Base-by-base conservation (phyloP, 2,113 vertebrate species). In the Alectura lathami region DNA sequence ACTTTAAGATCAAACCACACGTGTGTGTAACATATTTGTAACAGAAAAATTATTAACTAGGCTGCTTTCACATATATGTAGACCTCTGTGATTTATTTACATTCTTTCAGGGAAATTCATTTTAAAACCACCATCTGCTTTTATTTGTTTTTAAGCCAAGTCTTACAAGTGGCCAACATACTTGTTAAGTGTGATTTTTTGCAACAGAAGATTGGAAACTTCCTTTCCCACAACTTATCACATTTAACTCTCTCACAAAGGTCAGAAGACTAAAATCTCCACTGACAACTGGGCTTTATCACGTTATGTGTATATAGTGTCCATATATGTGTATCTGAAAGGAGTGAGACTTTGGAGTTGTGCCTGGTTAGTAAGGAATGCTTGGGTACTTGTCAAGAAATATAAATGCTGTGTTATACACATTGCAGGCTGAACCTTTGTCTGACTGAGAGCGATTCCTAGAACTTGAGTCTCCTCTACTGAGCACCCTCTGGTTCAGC, bases 71-170 rank as follows among this genome's bases (percentile, higher is more conserved):
- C 10, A 53, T 45, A 11, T 14, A 45, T 0, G 15, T 34, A 84
- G 9, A 78, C 5, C 18, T 57, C 43, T 78, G 32, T 17, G 8
- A 38, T 78, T 40, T 45, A 53, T 57, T 74, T 53, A 70, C 21
- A 7, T 45, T 77, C 53, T 42, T 82, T 78, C 36, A 57, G 21
- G 40, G 24, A 50, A 66, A 6, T 54, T 82, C 51, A 67, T 16
- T 12, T 86, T 94, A 40, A 78, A 91, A 82, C 18, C 8, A 51
- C 4, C 26, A 47, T 78, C n/a, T 94, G 24, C 6, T 88, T 89
- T 82, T 78, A n/a, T 82, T 48, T 57, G 7, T 48, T 42, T 60
- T 8, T 64, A 83, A 67, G 17, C 6, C 18, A 80, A 23, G 12
- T 43, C 29, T 67, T 54, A 50, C 4, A 59, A 57, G 15, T 12